Base-by-base conservation (phyloP, 2,888 invertebrate species). In the Cerceris rybyensis region DNA sequence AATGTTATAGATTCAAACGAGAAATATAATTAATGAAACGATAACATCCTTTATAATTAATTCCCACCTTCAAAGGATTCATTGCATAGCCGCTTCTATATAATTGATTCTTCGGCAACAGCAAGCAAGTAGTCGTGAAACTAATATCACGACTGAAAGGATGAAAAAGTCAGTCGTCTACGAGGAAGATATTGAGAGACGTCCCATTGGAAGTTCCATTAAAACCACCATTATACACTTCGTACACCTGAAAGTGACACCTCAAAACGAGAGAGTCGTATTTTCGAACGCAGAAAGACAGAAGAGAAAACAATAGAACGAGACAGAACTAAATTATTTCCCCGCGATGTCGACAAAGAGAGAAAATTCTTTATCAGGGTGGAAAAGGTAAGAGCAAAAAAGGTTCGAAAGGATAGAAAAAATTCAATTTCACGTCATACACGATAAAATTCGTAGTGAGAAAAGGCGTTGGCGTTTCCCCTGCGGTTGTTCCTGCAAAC, bases 191-290 rank as follows among this genome's bases (percentile, higher is more conserved):
- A 66, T 69, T 66, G 78, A 73, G 67, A 61, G 69, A 57, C 70
- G 61, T 54, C 57, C 16, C 43, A 52, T 16, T n/a, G 64, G 55
- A 17, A 67, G 59, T 67, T 78, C 81, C 74, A 78, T 82, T 81
- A 82, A 78, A 81, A 74, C 60, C 66, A 65, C 59, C 59, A 73
- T 57, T 61, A 61, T 16, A 52, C 64, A 68, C 64, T 59, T 57
- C 43, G 42, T 64, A 63, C 68, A 70, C 17, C 82, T 82, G 82
- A 70, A 58, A 65, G 54, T 81, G 78, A 81, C 78, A 82, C 78
- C 69, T 63, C 49, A 46, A 68, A 70, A 17, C 64, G 50, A 67
- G 49, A 68, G 50, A 50, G 54, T 6, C 28, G 59, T 42, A 69
- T 60, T 63, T 60, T 60, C 69, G 64, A 54, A 70, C 55, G 9